Conservation (phyloP, 2,797 vertebrate species). For the Halcyon chelicuti region DNA sequence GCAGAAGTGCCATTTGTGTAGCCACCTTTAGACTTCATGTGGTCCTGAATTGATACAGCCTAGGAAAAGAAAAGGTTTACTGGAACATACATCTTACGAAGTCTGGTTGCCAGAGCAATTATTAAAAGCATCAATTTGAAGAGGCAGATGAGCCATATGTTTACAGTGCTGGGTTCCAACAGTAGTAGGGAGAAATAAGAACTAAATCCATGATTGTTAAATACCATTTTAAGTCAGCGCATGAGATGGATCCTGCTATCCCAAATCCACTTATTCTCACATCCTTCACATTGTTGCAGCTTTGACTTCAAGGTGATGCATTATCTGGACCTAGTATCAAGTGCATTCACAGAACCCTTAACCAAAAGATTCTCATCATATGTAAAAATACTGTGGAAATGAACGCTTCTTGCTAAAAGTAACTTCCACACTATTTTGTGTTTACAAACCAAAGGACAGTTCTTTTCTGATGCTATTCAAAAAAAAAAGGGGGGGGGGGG, state of each 20-base stretch:
- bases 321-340: neutral
- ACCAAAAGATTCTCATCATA: neutral
- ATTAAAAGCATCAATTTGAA: neutral
- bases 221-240: neutral
- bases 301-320: neutral
- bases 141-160: neutral
- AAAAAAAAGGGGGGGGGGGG: too few species aligned
- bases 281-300: neutral
- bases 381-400: neutral
- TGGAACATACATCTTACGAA: neutral
- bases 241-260: neutral
- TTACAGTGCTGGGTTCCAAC: neutral
- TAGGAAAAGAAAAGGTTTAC: conserved; percentile 40
- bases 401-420: neutral
- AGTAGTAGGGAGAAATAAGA: neutral
- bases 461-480: neutral
- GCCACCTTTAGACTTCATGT: conserved; percentile 91
- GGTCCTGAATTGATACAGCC: conserved; percentile 86
- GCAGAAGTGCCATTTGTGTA: conserved; percentile 57
- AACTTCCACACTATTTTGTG: neutral
- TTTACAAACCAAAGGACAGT: neutral
- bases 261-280: neutral
- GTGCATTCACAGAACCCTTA: neutral
- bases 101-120: neutral
- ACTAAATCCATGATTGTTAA: neutral